Conservation (phyloP, 2,113 vertebrate species). For the Malurus alboscapulatus region DNA sequence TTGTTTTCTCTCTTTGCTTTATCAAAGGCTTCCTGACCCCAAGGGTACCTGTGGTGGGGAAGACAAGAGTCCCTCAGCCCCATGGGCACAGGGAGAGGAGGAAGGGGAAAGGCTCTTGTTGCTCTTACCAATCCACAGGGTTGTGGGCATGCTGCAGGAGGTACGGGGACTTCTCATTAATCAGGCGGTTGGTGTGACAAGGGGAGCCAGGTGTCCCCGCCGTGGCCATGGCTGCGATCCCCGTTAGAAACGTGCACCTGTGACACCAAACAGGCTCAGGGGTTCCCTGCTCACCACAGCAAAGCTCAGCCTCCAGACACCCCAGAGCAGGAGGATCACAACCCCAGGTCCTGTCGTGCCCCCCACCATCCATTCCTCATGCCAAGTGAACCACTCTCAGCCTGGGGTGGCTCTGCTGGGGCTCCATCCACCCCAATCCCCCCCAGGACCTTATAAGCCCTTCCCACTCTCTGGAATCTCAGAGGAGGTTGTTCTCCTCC, state of each 20-base stretch:
- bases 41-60: slow-evolving; percentile 81
- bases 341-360: fast-evolving
- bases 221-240: slow-evolving; percentile 78
- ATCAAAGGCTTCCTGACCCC: slow-evolving; percentile 92
- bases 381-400: neutral
- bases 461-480: neutral
- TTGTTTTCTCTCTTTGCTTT: slow-evolving; percentile 90
- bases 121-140: slow-evolving; percentile 90
- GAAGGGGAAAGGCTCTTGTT: neutral
- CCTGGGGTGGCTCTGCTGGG: neutral
- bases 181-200: slow-evolving; percentile 79
- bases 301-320: neutral
- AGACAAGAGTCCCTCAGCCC: neutral
- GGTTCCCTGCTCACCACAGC: neutral
- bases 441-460: neutral
- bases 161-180: slow-evolving; percentile 87
- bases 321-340: neutral
- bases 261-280: neutral
- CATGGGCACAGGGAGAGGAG: fast-evolving
- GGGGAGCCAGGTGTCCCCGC: slow-evolving; percentile 59
- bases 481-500: neutral
- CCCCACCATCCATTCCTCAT: fast-evolving
- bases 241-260: slow-evolving; percentile 54
- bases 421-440: fast-evolving
- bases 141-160: slow-evolving; percentile 93